A percentile compares a stretch with the other conserved stretches of the same genome.
phyloP scores from a whole-genome alignment of 2,113 vertebrate genomes.

The Myodes glareolus region DNA sequence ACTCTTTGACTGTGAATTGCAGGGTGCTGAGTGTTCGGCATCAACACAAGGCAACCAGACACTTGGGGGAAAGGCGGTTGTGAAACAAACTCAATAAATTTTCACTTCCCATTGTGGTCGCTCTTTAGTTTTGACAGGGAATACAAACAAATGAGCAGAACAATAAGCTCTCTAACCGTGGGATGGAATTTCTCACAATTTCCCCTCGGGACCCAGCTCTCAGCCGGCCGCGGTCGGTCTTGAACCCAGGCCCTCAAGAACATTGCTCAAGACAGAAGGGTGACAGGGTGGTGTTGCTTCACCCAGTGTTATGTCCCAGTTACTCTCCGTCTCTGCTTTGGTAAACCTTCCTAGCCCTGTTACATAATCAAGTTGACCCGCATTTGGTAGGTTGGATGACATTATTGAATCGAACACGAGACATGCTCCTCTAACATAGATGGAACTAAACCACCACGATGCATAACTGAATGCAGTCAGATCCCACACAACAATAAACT shows the following conservation, averaged over 20 bases:
- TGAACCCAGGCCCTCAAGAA: not conserved
- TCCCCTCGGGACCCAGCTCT: not conserved
- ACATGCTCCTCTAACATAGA: not conserved
- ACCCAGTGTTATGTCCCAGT: not conserved
- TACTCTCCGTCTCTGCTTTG: not conserved
- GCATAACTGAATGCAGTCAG: not conserved
- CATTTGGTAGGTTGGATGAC: not conserved
- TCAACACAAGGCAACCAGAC: conserved; percentile 76
- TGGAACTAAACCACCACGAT: conserved; percentile 24
- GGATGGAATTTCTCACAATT: conserved; percentile 59
- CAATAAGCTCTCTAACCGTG: conserved; percentile 34
- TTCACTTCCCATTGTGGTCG: conserved; percentile 57
- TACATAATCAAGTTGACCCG: not conserved
- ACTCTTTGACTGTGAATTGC: conserved; percentile 57
- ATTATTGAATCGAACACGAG: not conserved
- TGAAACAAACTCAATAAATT: conserved; percentile 67
- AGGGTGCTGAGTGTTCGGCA: conserved; percentile 46
- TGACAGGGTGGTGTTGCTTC: not conserved
- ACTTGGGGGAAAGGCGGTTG: conserved; percentile 49
- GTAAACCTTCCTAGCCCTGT: not conserved
- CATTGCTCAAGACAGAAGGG: not conserved
- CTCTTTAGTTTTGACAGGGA: conserved; percentile 59
- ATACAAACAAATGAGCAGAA: conserved; percentile 62
- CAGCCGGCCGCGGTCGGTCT: not conserved
- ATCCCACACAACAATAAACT: conserved; percentile 27